Evolutionary conservation across 2,797 vertebrate species (phyloP), one percentile per base, ranked within the genome.

Genomic region (Paedocypris micromegethes): DNA sequence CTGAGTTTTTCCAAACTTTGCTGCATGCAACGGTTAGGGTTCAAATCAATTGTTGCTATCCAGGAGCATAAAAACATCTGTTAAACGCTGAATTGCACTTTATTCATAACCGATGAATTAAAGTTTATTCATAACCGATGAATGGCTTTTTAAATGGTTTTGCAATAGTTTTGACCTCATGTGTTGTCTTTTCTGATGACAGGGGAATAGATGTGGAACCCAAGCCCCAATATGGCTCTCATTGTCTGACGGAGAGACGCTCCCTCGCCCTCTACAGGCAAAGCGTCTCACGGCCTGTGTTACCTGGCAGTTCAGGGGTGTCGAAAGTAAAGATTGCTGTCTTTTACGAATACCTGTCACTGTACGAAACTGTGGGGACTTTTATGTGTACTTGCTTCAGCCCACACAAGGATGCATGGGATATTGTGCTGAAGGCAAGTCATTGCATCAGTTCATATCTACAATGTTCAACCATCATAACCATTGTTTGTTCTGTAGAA

Each of bases 401-500:
- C 92, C 94, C 7, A 96, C 93, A 0, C 93, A 92, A 78, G 93
- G 92, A 44, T 96, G 93, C 77, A 97, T 95, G 93, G 93, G 90
- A 2, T 97, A 95, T 80, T 97, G 95, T 63, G 91, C 93, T 67
- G 84, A 96, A 86, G 93, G 93, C 92, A 80, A 78, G 72, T 69
- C 42, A 42, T 23, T 37, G n/a, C 23, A 37, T 39, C 49, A 54
- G 5, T 9, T 42, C 43, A 23, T 39, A 6, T 64, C 45, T 40
- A 9, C 53, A 56, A 56, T 40, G 47, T 50, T 23, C 3, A 8
- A 9, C 51, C 3, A 45, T n/a, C 7, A 50, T 76, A 61, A 0
- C 68, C 42, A 5, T 2, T 38, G 45, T 54, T 9, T 23, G 49
- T 51, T 72, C 49, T 45, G 38, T 81, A 93, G 90, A 87, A 81